phyloP scores from a whole-genome alignment of 2,888 invertebrate species.

The Sericinus montela region DNA sequence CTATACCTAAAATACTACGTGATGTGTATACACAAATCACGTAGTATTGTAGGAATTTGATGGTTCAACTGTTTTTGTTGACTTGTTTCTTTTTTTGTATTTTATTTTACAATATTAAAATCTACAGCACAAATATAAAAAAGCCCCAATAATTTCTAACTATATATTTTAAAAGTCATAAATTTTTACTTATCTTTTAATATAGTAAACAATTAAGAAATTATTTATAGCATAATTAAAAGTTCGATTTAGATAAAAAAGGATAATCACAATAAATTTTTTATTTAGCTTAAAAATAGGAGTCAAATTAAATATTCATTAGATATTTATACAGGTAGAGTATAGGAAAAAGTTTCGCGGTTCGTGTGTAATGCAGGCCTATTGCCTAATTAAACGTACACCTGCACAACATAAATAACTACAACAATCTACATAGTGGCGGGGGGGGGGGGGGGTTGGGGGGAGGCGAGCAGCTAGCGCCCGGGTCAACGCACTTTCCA shows the following conservation, averaged over 20 bases:
- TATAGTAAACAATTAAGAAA: too few species aligned
- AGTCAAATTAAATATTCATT: too few species aligned
- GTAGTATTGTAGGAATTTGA: constrained; percentile 7
- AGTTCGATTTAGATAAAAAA: too few species aligned
- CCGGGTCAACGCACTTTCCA: constrained; percentile 16
- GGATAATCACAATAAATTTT: too few species aligned
- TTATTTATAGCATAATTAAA: too few species aligned
- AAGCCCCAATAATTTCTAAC: too few species aligned
- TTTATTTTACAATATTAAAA: neutral
- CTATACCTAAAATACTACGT: too few species aligned
- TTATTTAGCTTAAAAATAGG: too few species aligned
- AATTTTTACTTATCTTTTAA: too few species aligned
- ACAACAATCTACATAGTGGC: constrained; percentile 12
- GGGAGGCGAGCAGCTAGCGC: neutral
- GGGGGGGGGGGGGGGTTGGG: neutral
- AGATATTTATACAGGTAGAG: constrained; percentile 10
- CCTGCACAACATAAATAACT: constrained; percentile 17
- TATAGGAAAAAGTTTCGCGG: constrained; percentile 10
- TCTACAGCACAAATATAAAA: neutral
- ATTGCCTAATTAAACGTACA: constrained; percentile 13
- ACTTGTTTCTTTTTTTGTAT: neutral
- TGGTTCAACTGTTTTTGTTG: neutral
- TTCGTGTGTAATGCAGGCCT: constrained; percentile 9
- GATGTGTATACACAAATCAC: constrained; percentile 8
- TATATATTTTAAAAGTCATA: too few species aligned